Conservation (phyloP, 1,140 invertebrate genomes). For the Danaus melanippus region DNA sequence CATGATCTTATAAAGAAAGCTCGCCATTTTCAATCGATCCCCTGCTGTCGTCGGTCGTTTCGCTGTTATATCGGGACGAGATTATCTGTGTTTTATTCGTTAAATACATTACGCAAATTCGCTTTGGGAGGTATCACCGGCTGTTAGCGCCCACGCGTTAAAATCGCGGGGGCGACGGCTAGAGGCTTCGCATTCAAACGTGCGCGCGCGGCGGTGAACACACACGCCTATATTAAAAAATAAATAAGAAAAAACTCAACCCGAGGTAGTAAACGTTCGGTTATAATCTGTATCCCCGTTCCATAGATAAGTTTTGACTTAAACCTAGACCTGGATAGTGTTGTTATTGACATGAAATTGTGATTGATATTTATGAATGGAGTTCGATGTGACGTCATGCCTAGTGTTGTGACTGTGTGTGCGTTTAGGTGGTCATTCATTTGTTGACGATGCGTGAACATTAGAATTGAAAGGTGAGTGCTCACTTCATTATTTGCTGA, state of each 20-base stretch:
- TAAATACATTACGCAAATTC: constrained; percentile 66
- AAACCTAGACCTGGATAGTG: constrained; percentile 38
- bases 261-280: constrained; percentile 1
- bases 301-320: constrained; percentile 20
- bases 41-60: constrained; percentile 57
- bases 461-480: constrained; percentile 67
- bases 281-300: constrained; percentile 34
- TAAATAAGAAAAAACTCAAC: constrained; percentile 17
- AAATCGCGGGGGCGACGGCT: constrained; percentile 58
- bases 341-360: constrained; percentile 37
- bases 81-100: constrained; percentile 42
- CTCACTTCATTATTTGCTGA: constrained; percentile 38
- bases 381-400: constrained; percentile 68
- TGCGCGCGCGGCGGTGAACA: constrained; percentile 52
- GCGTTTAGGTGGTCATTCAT: constrained; percentile 38
- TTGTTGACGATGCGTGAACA: constrained; percentile 63
- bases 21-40: constrained; percentile 62
- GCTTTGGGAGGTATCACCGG: constrained; percentile 42
- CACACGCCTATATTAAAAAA: constrained; percentile 44
- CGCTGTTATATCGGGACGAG: constrained; percentile 24
- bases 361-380: constrained; percentile 64
- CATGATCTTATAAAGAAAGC: constrained; percentile 65
- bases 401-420: constrained; percentile 59
- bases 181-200: constrained; percentile 59
- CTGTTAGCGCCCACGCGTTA: constrained; percentile 49